Conservation (phyloP, 2,797 vertebrate genomes). For the Micrastur ruficollis region DNA sequence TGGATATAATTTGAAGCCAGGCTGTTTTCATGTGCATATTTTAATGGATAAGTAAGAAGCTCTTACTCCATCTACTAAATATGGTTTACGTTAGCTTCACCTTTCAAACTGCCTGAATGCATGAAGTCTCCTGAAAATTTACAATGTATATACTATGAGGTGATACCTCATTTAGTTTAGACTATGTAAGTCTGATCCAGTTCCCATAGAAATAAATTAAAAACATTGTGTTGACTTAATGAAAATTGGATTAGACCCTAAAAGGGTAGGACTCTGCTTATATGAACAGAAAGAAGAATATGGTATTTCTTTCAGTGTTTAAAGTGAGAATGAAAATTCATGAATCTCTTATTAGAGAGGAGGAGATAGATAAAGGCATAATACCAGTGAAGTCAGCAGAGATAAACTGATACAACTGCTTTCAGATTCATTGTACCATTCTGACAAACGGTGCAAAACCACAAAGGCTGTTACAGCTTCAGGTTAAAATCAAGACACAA, state of each 20-base stretch:
- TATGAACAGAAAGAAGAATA: background rate
- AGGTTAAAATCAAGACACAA: constrained; percentile 5
- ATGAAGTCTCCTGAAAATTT: background rate
- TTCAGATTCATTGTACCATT: background rate
- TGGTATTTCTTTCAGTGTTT: background rate
- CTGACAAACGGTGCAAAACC: background rate
- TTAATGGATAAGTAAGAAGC: background rate
- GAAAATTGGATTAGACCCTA: background rate
- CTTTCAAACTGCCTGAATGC: background rate
- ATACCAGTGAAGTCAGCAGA: background rate
- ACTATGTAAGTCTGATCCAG: background rate
- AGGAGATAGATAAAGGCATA: background rate
- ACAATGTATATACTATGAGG: background rate
- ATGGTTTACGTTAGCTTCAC: background rate
- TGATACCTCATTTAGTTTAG: background rate
- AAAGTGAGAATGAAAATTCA: background rate
- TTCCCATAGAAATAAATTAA: background rate
- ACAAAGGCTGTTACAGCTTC: background rate
- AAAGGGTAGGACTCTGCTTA: background rate
- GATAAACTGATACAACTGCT: background rate
- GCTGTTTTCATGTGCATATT: background rate
- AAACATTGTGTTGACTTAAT: background rate
- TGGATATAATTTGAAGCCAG: background rate
- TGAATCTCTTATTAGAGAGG: background rate
- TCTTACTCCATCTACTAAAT: background rate